Percentiles rank a stretch among this genome's conserved stretches.
Evolutionary conservation across 2,797 vertebrate genomes (phyloP).

Genomic region (Chrosomus eos): DNA sequence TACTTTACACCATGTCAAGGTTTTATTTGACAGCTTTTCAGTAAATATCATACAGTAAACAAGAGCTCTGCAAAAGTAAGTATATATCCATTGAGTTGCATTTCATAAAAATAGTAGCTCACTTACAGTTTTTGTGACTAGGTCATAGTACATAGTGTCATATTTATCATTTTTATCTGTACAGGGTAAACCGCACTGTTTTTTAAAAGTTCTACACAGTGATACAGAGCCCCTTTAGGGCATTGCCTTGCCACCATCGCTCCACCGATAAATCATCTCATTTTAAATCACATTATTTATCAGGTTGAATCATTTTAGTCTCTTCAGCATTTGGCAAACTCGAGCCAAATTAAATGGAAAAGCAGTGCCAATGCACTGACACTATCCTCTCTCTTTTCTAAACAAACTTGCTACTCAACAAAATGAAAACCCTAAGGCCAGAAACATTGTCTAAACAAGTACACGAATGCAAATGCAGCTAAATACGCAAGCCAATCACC

Average conservation of each 20-base stretch:
- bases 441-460: slow-evolving; percentile 14
- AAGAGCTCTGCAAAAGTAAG: slow-evolving; percentile 99
- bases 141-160: slow-evolving; percentile 95
- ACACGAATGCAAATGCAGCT: not conserved
- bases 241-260: slow-evolving; percentile 80
- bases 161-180: slow-evolving; percentile 88
- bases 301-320: slow-evolving; percentile 58
- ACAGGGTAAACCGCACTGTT: slow-evolving; percentile 93
- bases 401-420: slow-evolving; percentile 4
- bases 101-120: slow-evolving; percentile 99
- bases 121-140: slow-evolving; percentile 98
- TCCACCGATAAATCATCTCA: slow-evolving; percentile 67
- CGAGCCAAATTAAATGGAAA: not conserved
- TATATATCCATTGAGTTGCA: slow-evolving; percentile 97
- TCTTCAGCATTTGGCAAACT: slow-evolving; percentile 39
- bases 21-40: slow-evolving; percentile 98
- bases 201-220: slow-evolving; percentile 95
- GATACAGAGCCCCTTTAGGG: slow-evolving; percentile 86
- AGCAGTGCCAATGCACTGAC: not conserved
- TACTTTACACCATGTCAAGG: slow-evolving; percentile 74
- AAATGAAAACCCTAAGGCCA: slow-evolving; percentile 10
- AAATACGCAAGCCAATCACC: not conserved
- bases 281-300: slow-evolving; percentile 21
- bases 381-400: not conserved
- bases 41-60: slow-evolving; percentile 99